phyloP scores from a whole-genome alignment of 2,113 vertebrate species.

The Microcebus lehilahytsara region DNA sequence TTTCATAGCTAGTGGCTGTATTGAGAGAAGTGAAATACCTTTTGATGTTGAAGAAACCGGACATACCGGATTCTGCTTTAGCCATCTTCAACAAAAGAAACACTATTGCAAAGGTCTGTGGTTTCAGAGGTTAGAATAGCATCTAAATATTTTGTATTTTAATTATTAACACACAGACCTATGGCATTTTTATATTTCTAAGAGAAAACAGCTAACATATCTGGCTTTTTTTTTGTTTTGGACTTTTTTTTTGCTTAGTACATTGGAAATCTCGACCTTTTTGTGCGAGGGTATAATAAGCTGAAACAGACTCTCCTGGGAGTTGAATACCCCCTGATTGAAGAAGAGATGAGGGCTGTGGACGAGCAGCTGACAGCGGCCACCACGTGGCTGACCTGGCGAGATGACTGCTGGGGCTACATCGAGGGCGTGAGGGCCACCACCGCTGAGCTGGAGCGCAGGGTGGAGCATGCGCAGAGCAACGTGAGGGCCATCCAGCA shows the following conservation, averaged over 20 bases:
- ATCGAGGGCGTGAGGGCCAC: constrained; percentile 78
- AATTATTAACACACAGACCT: not conserved
- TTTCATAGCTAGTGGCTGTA: constrained; percentile 83
- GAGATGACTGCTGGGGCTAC: constrained; percentile 83
- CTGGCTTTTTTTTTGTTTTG: not conserved
- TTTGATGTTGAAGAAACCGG: constrained; percentile 81
- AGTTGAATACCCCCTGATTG: constrained; percentile 85
- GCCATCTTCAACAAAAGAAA: constrained; percentile 85
- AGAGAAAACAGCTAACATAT: not conserved
- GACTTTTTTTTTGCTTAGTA: constrained; percentile 75
- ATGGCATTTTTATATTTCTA: not conserved
- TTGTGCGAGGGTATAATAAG: constrained; percentile 86
- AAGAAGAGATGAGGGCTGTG: constrained; percentile 79
- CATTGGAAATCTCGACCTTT: constrained; percentile 84
- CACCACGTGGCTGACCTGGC: constrained; percentile 82
- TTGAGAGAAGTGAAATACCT: constrained; percentile 90
- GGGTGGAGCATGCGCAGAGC: constrained; percentile 83
- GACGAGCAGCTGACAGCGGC: constrained; percentile 82
- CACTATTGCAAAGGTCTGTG: constrained; percentile 86
- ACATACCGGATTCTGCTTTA: constrained; percentile 85
- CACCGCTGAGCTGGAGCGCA: constrained; percentile 78
- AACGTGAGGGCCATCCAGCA: constrained; percentile 82
- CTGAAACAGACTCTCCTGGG: constrained; percentile 85
- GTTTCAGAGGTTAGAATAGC: not conserved
- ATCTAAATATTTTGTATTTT: not conserved